A percentile compares a stretch with the other conserved stretches of the same genome.
Evolutionary conservation across 2,888 invertebrate species (phyloP).

Genomic region (Nymphalis polychloros): DNA sequence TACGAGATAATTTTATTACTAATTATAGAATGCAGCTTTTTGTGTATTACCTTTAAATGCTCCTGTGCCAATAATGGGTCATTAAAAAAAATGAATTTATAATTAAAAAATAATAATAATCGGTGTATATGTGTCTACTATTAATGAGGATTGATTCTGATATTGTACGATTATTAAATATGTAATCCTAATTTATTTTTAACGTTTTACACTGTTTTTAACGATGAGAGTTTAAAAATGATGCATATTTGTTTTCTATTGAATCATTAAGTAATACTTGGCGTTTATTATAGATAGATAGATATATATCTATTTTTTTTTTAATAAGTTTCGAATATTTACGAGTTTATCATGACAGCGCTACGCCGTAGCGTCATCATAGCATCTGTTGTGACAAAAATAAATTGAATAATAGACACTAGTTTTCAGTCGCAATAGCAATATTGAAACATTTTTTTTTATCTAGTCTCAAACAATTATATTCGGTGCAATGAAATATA

Average conservation of each 20-base stretch:
- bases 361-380: constrained; percentile 14
- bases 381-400: background rate
- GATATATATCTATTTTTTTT: constrained; percentile 11
- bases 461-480: constrained; percentile 32
- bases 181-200: constrained; percentile 10
- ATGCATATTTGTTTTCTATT: constrained; percentile 9
- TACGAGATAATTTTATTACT: constrained; percentile 31
- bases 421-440: constrained; percentile 1
- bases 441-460: constrained; percentile 3
- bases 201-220: constrained; percentile 10
- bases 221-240: constrained; percentile 7
- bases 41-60: constrained; percentile 24
- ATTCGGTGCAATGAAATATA: constrained; percentile 35
- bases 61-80: constrained; percentile 37
- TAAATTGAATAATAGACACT: background rate
- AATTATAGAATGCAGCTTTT: constrained; percentile 35
- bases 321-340: constrained; percentile 22
- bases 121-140: constrained; percentile 6
- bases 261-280: constrained; percentile 4
- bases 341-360: constrained; percentile 30
- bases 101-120: background rate
- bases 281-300: constrained; percentile 12
- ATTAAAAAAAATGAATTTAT: constrained; percentile 15
- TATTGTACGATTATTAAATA: constrained; percentile 3
- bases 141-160: constrained; percentile 11